Conservation (phyloP, 2,888 invertebrate genomes). For the Biston stratarius region DNA sequence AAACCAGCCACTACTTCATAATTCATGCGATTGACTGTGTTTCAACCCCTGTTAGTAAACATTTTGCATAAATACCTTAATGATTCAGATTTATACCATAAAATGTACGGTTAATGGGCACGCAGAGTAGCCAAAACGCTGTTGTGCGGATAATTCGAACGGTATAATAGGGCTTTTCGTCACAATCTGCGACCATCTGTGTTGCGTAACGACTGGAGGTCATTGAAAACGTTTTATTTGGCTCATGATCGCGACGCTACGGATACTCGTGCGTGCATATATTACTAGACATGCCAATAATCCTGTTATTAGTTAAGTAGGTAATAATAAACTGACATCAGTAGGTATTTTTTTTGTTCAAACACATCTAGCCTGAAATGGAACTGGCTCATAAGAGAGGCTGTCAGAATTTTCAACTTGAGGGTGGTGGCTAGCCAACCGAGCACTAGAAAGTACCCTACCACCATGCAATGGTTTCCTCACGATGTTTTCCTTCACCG, state of each 20-base stretch:
- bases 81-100: slow-evolving; percentile 31
- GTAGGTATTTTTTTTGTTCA: no score
- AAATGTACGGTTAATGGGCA: slow-evolving; percentile 34
- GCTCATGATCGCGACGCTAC: slow-evolving; percentile 39
- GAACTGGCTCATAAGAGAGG: no score
- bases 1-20: no score
- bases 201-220: slow-evolving; percentile 70
- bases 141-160: slow-evolving; percentile 58
- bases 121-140: slow-evolving; percentile 37
- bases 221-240: slow-evolving; percentile 56
- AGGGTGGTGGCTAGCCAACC: not conserved
- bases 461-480: no score
- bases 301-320: not conserved
- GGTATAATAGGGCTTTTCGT: slow-evolving; percentile 61
- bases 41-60: not conserved
- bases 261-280: slow-evolving; percentile 16
- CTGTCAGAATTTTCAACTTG: no score
- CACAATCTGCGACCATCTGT: slow-evolving; percentile 69
- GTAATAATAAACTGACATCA: not conserved
- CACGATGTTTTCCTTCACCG: no score
- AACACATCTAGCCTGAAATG: no score
- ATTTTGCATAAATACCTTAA: slow-evolving; percentile 1
- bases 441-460: not conserved
- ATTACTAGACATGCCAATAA: slow-evolving; percentile 9
- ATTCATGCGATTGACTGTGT: no score